Evolutionary conservation across 1,140 invertebrate genomes (phyloP).

Genomic region (Tetragonula clypearis): DNA sequence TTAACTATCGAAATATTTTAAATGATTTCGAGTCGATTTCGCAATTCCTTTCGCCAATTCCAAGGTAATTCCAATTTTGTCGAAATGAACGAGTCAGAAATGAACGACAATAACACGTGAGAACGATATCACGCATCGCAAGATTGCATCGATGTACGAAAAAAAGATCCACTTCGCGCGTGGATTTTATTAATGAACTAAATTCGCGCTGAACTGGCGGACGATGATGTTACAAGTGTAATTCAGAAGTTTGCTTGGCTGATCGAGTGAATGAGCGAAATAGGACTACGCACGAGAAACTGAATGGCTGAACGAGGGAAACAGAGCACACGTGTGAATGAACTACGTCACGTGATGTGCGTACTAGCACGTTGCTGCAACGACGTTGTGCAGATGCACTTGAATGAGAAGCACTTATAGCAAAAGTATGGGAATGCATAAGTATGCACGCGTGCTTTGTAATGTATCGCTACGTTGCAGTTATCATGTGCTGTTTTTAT

Average conservation of each 20-base stretch:
- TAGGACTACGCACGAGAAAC: conserved; percentile 35
- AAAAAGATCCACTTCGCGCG: neutral
- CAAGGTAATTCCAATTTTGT: no score
- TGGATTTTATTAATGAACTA: conserved; percentile 5
- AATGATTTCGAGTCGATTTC: no score
- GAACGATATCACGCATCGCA: neutral
- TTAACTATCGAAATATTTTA: no score
- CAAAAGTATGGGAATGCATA: neutral
- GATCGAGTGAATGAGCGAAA: conserved; percentile 58
- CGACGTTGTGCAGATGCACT: neutral
- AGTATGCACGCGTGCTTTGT: no score
- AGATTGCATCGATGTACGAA: neutral
- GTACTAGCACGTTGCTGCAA: conserved; percentile 37
- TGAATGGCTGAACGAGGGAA: conserved; percentile 25
- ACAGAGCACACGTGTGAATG: conserved; percentile 60
- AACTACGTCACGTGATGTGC: conserved; percentile 66
- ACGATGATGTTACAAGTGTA: conserved; percentile 27
- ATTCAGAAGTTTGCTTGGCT: conserved; percentile 37
- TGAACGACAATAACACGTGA: neutral
- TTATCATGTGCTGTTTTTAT: no score
- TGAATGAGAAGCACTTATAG: neutral
- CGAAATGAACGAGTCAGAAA: no score
- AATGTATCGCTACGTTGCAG: no score
- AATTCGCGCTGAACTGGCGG: conserved; percentile 4
- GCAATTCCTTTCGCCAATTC: no score